These are phyloP conservation scores for Ailurus styani DNA, from an alignment of 2,113 vertebrate species.

Conservation along the genomic window DNA sequence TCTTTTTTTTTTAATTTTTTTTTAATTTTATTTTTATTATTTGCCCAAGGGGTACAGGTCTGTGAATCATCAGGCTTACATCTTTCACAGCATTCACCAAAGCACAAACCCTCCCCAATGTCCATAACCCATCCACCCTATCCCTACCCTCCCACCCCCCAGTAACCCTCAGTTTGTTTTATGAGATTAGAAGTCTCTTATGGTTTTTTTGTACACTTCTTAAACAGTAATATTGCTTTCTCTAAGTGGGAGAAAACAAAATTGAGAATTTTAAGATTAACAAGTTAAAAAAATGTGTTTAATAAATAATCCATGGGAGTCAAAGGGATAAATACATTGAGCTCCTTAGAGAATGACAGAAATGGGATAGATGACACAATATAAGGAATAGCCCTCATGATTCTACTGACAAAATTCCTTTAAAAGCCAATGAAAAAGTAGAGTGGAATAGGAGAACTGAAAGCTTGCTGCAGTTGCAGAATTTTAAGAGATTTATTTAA, in stretches of 20 bases:
- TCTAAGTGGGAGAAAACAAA: neutral
- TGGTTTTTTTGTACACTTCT: neutral
- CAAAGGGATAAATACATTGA: neutral
- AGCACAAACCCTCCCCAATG: no score
- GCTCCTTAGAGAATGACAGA: neutral
- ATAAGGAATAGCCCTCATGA: neutral
- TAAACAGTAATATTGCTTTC: neutral
- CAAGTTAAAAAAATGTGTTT: neutral
- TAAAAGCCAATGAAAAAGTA: conserved; percentile 20
- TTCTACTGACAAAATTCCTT: conserved; percentile 39
- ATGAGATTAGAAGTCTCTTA: no score
- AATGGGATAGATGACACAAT: conserved; percentile 22
- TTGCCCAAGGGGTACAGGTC: no score
- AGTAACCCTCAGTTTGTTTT: no score
- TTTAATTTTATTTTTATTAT: no score
- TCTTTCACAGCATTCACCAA: no score
- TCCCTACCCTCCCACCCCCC: no score
- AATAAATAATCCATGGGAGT: conserved; percentile 51
- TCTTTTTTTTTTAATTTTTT: no score
- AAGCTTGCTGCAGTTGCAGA: conserved; percentile 41
- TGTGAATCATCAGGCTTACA: no score
- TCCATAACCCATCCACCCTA: no score
- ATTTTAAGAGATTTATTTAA: conserved; percentile 61
- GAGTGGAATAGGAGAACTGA: neutral
- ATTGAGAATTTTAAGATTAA: neutral